Evolutionary conservation across 92 coral and sea anemone genomes (phyloP).

Genomic region (Meandrina meandrites): DNA sequence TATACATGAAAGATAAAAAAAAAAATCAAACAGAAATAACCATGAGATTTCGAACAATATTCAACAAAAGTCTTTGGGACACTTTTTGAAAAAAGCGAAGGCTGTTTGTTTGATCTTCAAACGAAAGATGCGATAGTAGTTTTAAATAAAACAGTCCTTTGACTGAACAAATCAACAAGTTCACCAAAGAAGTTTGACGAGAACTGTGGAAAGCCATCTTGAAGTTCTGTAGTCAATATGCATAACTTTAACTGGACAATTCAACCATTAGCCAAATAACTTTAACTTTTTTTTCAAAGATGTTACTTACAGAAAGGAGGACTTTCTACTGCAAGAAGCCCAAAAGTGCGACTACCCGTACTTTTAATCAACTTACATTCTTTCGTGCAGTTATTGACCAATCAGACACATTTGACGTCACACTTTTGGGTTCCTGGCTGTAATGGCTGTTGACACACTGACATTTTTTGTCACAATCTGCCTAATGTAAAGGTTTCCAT

Average conservation of each 20-base stretch:
- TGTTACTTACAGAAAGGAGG: not conserved
- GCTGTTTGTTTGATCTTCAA: not conserved
- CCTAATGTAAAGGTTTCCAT: too few species aligned
- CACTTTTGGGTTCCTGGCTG: too few species aligned
- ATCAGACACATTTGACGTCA: too few species aligned
- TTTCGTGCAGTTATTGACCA: not conserved
- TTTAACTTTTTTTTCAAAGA: not conserved
- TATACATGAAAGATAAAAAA: constrained; percentile 17
- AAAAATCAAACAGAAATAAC: not conserved
- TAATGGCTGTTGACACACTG: not conserved
- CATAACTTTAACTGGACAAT: not conserved
- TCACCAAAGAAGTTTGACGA: not conserved
- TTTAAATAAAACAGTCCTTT: not conserved
- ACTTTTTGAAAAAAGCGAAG: not conserved
- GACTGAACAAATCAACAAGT: not conserved
- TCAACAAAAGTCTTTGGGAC: constrained; percentile 6
- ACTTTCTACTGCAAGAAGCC: not conserved
- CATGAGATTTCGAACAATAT: not conserved
- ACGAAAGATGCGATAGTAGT: not conserved
- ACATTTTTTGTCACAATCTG: not conserved
- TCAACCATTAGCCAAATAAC: not conserved
- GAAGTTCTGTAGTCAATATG: not conserved
- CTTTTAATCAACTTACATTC: not conserved
- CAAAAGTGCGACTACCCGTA: not conserved
- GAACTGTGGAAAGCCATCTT: not conserved